Evolutionary conservation across 2,888 invertebrate genomes (phyloP).

Genomic region (Drosophila tripunctata): DNA sequence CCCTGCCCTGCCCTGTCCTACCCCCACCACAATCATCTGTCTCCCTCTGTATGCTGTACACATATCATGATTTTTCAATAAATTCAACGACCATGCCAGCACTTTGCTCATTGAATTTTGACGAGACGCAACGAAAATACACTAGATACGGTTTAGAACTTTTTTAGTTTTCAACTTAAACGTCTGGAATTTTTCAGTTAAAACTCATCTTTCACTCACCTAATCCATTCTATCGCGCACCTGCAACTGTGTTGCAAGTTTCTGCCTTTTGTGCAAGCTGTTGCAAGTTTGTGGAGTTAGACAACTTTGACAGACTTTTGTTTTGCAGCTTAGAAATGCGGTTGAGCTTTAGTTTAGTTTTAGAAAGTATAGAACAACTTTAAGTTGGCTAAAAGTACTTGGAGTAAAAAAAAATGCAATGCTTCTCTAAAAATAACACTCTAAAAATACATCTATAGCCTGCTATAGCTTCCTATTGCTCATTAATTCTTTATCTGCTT

Average conservation of each 20-base stretch:
- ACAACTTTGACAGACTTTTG: conserved; percentile 5
- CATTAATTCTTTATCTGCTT: too few relatives aligned
- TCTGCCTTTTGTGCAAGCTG: neutral
- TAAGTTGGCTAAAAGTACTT: too few relatives aligned
- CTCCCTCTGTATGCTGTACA: conserved; percentile 48
- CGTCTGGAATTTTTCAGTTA: neutral
- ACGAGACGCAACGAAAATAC: conserved; percentile 45
- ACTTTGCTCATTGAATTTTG: conserved; percentile 76
- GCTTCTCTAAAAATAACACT: too few relatives aligned
- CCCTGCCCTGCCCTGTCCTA: neutral
- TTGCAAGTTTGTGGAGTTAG: neutral
- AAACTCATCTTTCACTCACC: neutral
- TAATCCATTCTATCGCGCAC: neutral
- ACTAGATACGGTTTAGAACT: too few relatives aligned
- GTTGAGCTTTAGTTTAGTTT: neutral
- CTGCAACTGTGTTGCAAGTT: conserved; percentile 16
- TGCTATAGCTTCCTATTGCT: too few relatives aligned
- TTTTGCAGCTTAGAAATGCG: neutral
- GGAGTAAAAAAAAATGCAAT: too few relatives aligned
- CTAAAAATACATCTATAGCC: too few relatives aligned
- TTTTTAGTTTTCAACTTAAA: neutral
- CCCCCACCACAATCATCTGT: too few relatives aligned
- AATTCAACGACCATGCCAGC: conserved; percentile 68
- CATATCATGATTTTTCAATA: conserved; percentile 79
- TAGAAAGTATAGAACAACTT: too few relatives aligned